Evolutionary conservation across 2,888 invertebrate genomes (phyloP), one percentile per base, ranked within the genome.

Genomic region (Drosophila robusta): DNA sequence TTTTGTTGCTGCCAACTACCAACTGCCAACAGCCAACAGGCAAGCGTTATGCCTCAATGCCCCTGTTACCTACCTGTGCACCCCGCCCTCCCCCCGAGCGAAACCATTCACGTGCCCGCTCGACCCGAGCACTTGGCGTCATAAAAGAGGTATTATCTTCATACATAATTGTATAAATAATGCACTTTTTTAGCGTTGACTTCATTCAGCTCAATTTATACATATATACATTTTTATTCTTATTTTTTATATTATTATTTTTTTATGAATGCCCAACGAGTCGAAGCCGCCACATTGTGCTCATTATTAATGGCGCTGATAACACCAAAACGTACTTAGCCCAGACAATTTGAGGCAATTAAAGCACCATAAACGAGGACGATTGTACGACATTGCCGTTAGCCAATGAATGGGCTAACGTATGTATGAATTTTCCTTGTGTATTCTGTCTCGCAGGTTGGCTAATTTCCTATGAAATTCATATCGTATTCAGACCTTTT

Each of bases 141-240:
- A 82, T 76, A 79, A 82, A 80, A 83, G 77, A 63, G 75, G 61
- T 83, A 67, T 76, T 80, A 79, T 80, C 80, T 75, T 62, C 66
- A 45, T 65, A 79, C 72, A 82, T 79, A 82, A 80, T 80, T 80
- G 71, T 76, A 70, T 83, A 80, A 83, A 75, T 83, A 83, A 83
- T 80, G 80, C 84, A 80, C 71, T 83, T 80, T 80, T 83, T 83
- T 80, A 70, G 62, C 66, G 83, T 47, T 68, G 60, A 71, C 76
- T 76, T 79, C 63, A 70, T 79, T 74, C 75, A 61, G 47, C 65
- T 38, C 57, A 47, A 65, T 65, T 63, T 57, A 54, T 47, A n/a
- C n/a, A 18, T 41, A 18, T 18, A 41, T 12, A 26, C 32, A 41
- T 9, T 16, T 22, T 18, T 32, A 52, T 22, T 12, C 34, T 34